Percentiles rank a stretch among this genome's conserved stretches.
Conservation (phyloP, 92 coral and sea anemone genomes). For the Palythoa caribaeorum region DNA sequence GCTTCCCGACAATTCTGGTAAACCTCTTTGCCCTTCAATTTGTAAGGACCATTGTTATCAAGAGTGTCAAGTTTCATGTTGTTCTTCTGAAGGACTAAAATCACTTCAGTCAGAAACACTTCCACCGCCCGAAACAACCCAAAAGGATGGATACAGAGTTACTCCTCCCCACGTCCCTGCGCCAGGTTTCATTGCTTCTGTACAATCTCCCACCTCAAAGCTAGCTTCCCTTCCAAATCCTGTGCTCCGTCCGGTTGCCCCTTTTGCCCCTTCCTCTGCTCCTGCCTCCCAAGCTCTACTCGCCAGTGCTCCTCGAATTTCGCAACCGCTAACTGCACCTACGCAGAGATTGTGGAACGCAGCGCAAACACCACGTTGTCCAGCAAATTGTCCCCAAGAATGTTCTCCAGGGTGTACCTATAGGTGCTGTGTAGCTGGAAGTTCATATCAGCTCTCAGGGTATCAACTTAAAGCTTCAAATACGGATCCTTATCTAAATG, state of each 20-base stretch:
- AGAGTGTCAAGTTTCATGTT: constrained; percentile 9
- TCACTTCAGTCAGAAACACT: not conserved
- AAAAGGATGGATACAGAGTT: not conserved
- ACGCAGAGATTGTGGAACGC: constrained; percentile 40
- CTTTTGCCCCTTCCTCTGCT: not conserved
- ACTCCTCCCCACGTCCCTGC: constrained; percentile 22
- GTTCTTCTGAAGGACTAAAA: not conserved
- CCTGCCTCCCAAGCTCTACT: not conserved
- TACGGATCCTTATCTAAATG: not conserved
- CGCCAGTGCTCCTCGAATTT: not conserved
- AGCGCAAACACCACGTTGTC: constrained; percentile 58
- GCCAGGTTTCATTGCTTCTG: constrained; percentile 52
- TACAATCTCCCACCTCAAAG: not conserved
- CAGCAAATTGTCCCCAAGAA: constrained; percentile 65
- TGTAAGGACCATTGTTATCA: constrained; percentile 11
- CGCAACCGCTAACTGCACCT: not conserved
- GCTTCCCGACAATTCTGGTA: not conserved
- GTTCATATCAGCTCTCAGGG: not conserved
- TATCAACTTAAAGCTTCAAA: not conserved
- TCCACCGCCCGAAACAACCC: not conserved
- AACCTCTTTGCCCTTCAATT: not conserved
- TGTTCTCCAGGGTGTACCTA: constrained; percentile 62
- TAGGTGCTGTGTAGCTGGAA: constrained; percentile 38
- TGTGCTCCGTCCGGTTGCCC: not conserved
- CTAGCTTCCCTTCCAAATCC: not conserved